These are phyloP conservation scores for Epirrhoe tristata DNA, from an alignment of 2,888 invertebrate genomes.

Conservation along the genomic window DNA sequence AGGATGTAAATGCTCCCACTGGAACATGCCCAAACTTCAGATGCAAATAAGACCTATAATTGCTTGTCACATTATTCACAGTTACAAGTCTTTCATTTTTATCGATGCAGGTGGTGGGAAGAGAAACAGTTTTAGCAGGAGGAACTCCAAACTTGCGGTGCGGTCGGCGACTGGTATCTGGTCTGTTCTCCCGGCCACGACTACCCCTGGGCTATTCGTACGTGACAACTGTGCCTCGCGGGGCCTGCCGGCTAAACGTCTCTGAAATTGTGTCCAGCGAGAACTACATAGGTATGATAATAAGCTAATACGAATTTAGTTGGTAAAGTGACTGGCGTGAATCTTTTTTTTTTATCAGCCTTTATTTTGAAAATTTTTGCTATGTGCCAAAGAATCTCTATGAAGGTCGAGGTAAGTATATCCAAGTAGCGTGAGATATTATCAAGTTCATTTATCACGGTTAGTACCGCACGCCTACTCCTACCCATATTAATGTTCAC, in stretches of 20 bases:
- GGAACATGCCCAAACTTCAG: not conserved
- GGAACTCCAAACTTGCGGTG: conserved; percentile 74
- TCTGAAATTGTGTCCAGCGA: conserved; percentile 92
- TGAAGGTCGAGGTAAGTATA: conserved; percentile 3
- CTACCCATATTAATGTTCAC: conserved; percentile 57
- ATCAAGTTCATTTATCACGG: conserved; percentile 62
- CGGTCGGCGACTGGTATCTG: conserved; percentile 90
- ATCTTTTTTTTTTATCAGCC: too few species aligned
- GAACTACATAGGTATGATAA: conserved; percentile 91
- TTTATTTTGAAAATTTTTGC: too few species aligned
- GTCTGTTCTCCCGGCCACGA: conserved; percentile 93
- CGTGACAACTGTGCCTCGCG: conserved; percentile 93
- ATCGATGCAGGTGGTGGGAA: conserved; percentile 91
- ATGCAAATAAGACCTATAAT: not conserved
- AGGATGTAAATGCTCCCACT: conserved; percentile 8
- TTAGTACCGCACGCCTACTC: conserved; percentile 61
- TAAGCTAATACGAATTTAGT: not conserved
- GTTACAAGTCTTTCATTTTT: too few species aligned
- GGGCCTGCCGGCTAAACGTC: conserved; percentile 94
- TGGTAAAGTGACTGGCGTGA: not conserved
- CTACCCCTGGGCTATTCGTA: conserved; percentile 93
- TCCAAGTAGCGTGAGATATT: conserved; percentile 20
- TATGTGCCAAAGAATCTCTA: not conserved
- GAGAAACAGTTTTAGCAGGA: conserved; percentile 93
- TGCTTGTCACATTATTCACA: too few species aligned